These are phyloP conservation scores for Misgurnus mizolepis DNA, from an alignment of 2,113 vertebrate genomes.

Conservation along the genomic window DNA sequence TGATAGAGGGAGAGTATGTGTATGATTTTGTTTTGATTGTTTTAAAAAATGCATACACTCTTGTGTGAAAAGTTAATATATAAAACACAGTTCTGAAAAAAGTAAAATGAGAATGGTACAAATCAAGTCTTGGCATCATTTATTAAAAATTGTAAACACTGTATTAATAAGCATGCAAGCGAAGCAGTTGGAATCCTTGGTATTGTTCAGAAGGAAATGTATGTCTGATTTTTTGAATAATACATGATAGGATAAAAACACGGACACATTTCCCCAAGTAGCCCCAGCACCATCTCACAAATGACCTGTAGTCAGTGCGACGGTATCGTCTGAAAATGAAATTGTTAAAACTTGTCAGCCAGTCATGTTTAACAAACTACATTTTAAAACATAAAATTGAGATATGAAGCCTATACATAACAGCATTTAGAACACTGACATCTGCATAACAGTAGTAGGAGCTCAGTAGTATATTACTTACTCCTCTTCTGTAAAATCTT, in stretches of 20 bases:
- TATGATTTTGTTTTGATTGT: too few species aligned
- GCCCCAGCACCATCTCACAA: background rate
- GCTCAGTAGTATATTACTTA: constrained; percentile 9
- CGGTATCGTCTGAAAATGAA: background rate
- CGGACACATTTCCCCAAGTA: background rate
- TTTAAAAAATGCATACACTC: too few species aligned
- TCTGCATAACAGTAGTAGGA: background rate
- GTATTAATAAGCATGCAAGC: too few species aligned
- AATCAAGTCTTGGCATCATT: too few species aligned
- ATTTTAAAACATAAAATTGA: background rate
- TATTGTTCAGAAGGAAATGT: too few species aligned
- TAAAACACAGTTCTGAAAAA: background rate
- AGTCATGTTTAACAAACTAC: background rate
- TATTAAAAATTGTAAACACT: too few species aligned
- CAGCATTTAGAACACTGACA: background rate
- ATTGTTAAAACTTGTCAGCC: background rate
- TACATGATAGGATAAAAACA: background rate
- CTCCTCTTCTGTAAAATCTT: background rate
- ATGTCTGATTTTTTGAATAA: too few species aligned
- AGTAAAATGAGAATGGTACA: too few species aligned
- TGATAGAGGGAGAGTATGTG: too few species aligned
- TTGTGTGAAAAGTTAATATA: too few species aligned
- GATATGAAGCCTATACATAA: background rate
- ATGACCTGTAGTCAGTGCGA: background rate
- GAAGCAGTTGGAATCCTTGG: too few species aligned